Evolutionary conservation across 2,113 vertebrate genomes (phyloP).

Genomic region (Agelaius phoeniceus): DNA sequence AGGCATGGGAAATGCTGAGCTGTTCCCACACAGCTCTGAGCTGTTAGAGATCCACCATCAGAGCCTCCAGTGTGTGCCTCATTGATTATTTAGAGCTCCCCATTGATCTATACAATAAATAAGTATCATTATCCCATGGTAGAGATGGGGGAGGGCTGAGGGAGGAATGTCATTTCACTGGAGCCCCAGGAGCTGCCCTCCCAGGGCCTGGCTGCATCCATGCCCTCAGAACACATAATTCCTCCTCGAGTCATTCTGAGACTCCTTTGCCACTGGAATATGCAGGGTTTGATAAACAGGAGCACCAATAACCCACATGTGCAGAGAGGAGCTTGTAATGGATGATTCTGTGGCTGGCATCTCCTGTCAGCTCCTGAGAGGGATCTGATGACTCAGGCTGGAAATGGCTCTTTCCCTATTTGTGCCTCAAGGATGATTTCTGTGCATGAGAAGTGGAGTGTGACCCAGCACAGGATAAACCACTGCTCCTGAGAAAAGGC

Average conservation of each 20-base stretch:
- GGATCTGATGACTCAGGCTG: conserved; percentile 21
- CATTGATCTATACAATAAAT: neutral
- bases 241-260: neutral
- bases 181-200: neutral
- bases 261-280: neutral
- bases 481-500: neutral
- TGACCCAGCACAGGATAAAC: neutral
- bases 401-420: neutral
- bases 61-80: neutral
- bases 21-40: neutral
- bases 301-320: neutral
- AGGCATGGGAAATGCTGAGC: neutral
- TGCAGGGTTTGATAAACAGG: neutral
- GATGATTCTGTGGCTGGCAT: neutral
- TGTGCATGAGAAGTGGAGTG: neutral
- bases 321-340: neutral
- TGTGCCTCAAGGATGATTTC: neutral
- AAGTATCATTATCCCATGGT: neutral
- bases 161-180: neutral
- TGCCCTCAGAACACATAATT: neutral
- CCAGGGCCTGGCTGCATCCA: neutral
- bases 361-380: neutral
- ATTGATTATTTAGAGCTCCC: neutral
- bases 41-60: neutral
- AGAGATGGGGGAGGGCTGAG: neutral